These are phyloP conservation scores for Ephialtes manifestator DNA, from an alignment of 2,888 invertebrate species.

Conservation along the genomic window DNA sequence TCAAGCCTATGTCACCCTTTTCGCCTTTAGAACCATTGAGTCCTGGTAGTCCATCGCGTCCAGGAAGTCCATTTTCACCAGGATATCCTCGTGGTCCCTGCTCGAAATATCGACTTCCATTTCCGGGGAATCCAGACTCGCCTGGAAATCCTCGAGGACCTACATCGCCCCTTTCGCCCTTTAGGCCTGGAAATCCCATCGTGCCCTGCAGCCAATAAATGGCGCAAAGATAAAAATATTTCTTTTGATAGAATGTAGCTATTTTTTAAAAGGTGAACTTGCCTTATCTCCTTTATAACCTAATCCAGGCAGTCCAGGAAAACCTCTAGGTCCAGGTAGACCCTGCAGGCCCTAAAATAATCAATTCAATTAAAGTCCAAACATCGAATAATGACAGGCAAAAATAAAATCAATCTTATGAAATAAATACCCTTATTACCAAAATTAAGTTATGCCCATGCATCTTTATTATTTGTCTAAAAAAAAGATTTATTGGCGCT, in stretches of 20 bases:
- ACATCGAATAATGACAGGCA: no score
- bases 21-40: slow-evolving; percentile 82
- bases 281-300: slow-evolving; percentile 83
- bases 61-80: slow-evolving; percentile 59
- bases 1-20: slow-evolving; percentile 78
- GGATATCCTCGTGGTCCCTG: slow-evolving; percentile 50
- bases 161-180: slow-evolving; percentile 71
- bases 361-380: neutral
- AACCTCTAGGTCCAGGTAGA: slow-evolving; percentile 84
- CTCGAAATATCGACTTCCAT: slow-evolving; percentile 77
- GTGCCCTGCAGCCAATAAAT: slow-evolving; percentile 71
- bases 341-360: slow-evolving; percentile 84
- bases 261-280: slow-evolving; percentile 33
- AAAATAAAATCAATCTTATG: neutral
- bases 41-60: slow-evolving; percentile 77
- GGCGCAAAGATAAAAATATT: neutral
- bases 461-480: neutral
- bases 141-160: slow-evolving; percentile 74
- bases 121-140: slow-evolving; percentile 77
- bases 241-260: neutral
- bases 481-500: neutral
- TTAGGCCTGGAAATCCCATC: slow-evolving; percentile 82
- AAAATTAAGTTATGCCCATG: neutral
- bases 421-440: neutral
- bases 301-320: slow-evolving; percentile 86